These are phyloP conservation scores for Eumacrocentrus americanus DNA, from an alignment of 2,888 invertebrate genomes.

Conservation along the genomic window DNA sequence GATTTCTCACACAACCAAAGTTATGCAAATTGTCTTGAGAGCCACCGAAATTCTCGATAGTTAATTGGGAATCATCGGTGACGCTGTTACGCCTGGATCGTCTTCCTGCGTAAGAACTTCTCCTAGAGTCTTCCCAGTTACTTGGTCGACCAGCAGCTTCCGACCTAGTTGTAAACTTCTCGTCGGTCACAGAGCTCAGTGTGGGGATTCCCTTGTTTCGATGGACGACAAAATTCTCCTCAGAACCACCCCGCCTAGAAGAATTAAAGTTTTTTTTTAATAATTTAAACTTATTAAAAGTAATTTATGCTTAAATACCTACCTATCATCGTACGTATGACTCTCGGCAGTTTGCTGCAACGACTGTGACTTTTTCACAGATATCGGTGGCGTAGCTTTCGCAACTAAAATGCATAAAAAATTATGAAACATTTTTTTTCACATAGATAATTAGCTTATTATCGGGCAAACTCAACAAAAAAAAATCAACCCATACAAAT, in stretches of 20 bases:
- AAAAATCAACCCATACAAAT: slow-evolving; percentile 18
- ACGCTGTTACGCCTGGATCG: slow-evolving; percentile 84
- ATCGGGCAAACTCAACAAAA: slow-evolving; percentile 17
- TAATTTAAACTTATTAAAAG: no score
- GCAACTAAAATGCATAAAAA: slow-evolving; percentile 53
- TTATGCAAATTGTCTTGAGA: slow-evolving; percentile 86
- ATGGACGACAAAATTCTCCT: slow-evolving; percentile 83
- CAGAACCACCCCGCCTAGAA: slow-evolving; percentile 59
- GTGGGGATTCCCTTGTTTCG: slow-evolving; percentile 81
- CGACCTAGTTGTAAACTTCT: slow-evolving; percentile 62
- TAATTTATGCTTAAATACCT: no score
- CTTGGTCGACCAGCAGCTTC: slow-evolving; percentile 85
- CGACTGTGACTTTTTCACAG: slow-evolving; percentile 60
- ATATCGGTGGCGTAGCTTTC: slow-evolving; percentile 53
- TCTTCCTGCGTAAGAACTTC: slow-evolving; percentile 79
- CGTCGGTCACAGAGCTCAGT: slow-evolving; percentile 73
- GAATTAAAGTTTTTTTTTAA: slow-evolving; percentile 6
- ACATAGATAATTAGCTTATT: slow-evolving; percentile 17
- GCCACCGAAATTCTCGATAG: slow-evolving; percentile 92
- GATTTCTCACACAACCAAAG: slow-evolving; percentile 74
- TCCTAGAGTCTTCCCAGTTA: slow-evolving; percentile 78
- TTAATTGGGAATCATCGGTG: slow-evolving; percentile 86
- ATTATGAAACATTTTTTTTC: slow-evolving; percentile 27
- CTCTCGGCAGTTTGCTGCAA: slow-evolving; percentile 58
- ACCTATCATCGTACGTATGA: slow-evolving; percentile 58